A percentile compares a stretch with the other conserved stretches of the same genome.
Evolutionary conservation across 2,888 invertebrate species (phyloP).

Genomic region (Carcina quercana): DNA sequence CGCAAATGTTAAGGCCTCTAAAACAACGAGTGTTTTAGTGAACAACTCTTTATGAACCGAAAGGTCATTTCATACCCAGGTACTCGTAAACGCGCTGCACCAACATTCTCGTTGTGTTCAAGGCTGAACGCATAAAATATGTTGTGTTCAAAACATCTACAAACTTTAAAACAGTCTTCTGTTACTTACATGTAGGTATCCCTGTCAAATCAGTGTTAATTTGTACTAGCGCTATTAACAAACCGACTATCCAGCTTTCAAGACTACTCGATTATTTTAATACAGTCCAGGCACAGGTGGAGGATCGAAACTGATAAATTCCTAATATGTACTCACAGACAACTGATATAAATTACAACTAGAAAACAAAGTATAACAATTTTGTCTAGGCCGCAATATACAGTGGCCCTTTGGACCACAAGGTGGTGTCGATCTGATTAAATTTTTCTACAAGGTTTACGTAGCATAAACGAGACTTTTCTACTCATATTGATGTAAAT

Average conservation of each 20-base stretch:
- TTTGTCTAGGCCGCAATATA: slow-evolving; percentile 13
- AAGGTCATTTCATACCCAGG: too few relatives aligned
- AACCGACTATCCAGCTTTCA: slow-evolving; percentile 47
- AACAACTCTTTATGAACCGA: too few relatives aligned
- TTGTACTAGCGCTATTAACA: slow-evolving; percentile 65
- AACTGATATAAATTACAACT: neutral
- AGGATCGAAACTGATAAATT: slow-evolving; percentile 28
- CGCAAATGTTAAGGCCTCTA: too few relatives aligned
- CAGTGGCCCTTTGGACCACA: slow-evolving; percentile 12
- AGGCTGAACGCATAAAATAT: too few relatives aligned
- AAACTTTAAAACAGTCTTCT: slow-evolving; percentile 68
- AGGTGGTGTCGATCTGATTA: slow-evolving; percentile 1
- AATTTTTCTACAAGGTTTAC: too few relatives aligned
- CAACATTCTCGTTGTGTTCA: too few relatives aligned
- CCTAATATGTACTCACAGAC: neutral
- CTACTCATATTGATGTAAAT: too few relatives aligned
- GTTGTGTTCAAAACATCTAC: slow-evolving; percentile 59
- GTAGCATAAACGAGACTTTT: too few relatives aligned
- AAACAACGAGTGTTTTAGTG: too few relatives aligned
- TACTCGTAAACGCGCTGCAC: too few relatives aligned
- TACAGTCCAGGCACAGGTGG: slow-evolving; percentile 33
- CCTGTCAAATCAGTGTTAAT: slow-evolving; percentile 65
- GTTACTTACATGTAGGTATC: slow-evolving; percentile 66
- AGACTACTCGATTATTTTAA: slow-evolving; percentile 17
- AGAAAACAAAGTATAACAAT: slow-evolving; percentile 15